phyloP scores from a whole-genome alignment of 2,888 invertebrate species.

The Sinodicranocentrus sp. region DNA sequence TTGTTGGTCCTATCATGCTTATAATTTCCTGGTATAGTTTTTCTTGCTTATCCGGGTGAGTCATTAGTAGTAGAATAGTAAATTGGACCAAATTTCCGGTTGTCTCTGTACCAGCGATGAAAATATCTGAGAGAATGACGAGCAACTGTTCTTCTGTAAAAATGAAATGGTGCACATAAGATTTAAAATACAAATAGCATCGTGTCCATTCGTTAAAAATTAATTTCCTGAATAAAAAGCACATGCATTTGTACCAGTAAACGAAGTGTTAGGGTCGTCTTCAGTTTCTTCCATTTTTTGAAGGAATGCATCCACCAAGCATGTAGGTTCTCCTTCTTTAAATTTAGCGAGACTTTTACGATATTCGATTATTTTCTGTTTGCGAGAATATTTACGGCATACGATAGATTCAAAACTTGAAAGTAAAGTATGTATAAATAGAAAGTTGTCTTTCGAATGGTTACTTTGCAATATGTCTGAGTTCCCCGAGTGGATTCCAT shows the following conservation, averaged over 20 bases:
- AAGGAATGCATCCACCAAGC: conserved; percentile 12
- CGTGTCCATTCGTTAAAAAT: background rate
- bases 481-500: background rate
- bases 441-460: background rate
- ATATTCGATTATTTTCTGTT: background rate
- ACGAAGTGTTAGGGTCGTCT: conserved; percentile 2
- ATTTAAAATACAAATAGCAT: background rate
- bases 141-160: conserved; percentile 21
- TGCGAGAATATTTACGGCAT: background rate
- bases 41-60: conserved; percentile 15
- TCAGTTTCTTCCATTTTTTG: conserved; percentile 19
- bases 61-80: conserved; percentile 7
- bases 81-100: conserved; percentile 5
- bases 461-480: background rate
- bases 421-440: background rate
- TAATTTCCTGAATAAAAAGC: too few species aligned
- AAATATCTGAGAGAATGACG: background rate
- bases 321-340: background rate
- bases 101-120: background rate
- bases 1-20: too few species aligned
- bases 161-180: background rate
- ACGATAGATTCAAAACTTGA: background rate
- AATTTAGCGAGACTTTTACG: background rate
- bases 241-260: conserved; percentile 10
- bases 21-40: conserved; percentile 10